These are phyloP conservation scores for Napeogenes sylphis DNA, from an alignment of 2,888 invertebrate genomes.

Conservation along the genomic window DNA sequence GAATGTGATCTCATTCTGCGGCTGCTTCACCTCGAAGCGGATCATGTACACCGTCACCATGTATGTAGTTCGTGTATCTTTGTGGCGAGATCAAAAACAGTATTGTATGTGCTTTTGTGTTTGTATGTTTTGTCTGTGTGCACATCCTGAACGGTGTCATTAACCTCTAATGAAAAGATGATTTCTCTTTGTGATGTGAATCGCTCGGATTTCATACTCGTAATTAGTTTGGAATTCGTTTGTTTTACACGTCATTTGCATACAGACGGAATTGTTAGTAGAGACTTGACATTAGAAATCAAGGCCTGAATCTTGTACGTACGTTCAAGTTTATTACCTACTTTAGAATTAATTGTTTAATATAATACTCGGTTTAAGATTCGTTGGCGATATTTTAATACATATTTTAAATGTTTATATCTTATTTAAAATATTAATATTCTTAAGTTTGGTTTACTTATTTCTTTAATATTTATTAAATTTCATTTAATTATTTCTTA, in stretches of 20 bases:
- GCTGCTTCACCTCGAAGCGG: slow-evolving; percentile 17
- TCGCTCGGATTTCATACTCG: slow-evolving; percentile 17
- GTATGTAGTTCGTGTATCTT: slow-evolving; percentile 27
- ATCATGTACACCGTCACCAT: slow-evolving; percentile 15
- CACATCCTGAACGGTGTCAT: slow-evolving; percentile 68
- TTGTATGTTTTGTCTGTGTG: slow-evolving; percentile 65
- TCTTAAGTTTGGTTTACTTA: too few species aligned
- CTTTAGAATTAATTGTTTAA: too few species aligned
- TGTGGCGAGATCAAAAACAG: slow-evolving; percentile 36
- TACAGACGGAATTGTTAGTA: background rate
- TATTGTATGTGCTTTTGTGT: slow-evolving; percentile 53
- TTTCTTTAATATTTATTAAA: too few species aligned
- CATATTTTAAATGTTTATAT: too few species aligned
- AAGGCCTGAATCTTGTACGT: background rate
- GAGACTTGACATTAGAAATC: slow-evolving; percentile 5
- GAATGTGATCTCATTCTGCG: slow-evolving; percentile 25
- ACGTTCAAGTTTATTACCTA: too few species aligned
- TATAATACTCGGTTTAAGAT: too few species aligned
- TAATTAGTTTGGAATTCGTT: slow-evolving; percentile 13
- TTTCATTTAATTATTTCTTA: too few species aligned
- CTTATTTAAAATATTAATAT: too few species aligned
- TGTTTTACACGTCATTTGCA: slow-evolving; percentile 8
- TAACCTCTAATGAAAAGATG: slow-evolving; percentile 62
- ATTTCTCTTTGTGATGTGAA: slow-evolving; percentile 37
- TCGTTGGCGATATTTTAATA: too few species aligned